These are phyloP conservation scores for Procapra przewalskii DNA, from an alignment of 2,113 vertebrate species.

Conservation along the genomic window DNA sequence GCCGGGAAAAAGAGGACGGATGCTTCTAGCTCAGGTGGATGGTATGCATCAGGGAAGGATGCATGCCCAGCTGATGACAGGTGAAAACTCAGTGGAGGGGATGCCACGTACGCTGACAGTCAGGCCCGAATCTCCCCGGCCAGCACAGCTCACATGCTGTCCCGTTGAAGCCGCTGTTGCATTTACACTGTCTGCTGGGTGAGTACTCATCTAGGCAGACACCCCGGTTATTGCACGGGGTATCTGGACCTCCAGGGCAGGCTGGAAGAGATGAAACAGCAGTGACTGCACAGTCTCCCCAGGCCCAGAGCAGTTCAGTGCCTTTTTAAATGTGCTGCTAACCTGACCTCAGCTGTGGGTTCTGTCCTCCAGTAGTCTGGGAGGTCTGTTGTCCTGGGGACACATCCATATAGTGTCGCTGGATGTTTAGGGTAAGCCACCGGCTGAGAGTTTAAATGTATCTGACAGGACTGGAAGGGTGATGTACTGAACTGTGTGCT, in stretches of 20 bases:
- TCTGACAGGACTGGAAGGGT: background rate
- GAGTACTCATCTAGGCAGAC: constrained; percentile 83
- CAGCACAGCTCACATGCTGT: constrained; percentile 88
- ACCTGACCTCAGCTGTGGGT: rapidly evolving
- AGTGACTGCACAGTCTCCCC: background rate
- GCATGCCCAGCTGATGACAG: rapidly evolving
- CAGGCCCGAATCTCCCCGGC: constrained; percentile 83
- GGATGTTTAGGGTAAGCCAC: background rate
- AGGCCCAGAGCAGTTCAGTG: background rate
- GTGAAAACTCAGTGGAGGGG: rapidly evolving
- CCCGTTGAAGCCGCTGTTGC: constrained; percentile 84
- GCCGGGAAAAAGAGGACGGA: background rate
- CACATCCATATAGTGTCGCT: background rate
- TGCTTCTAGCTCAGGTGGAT: background rate
- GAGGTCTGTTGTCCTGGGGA: background rate
- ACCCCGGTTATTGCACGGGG: constrained; percentile 86
- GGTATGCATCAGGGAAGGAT: background rate
- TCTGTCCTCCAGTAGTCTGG: no score
- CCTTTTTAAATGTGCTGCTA: background rate
- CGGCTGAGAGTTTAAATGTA: background rate
- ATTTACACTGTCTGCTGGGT: constrained; percentile 87
- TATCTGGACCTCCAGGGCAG: constrained; percentile 88
- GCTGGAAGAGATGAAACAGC: constrained; percentile 75
- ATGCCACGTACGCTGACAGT: constrained; percentile 84
- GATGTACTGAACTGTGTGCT: no score